These are phyloP conservation scores for Sternotherus odoratus DNA, from an alignment of 2,797 vertebrate genomes.

Conservation along the genomic window DNA sequence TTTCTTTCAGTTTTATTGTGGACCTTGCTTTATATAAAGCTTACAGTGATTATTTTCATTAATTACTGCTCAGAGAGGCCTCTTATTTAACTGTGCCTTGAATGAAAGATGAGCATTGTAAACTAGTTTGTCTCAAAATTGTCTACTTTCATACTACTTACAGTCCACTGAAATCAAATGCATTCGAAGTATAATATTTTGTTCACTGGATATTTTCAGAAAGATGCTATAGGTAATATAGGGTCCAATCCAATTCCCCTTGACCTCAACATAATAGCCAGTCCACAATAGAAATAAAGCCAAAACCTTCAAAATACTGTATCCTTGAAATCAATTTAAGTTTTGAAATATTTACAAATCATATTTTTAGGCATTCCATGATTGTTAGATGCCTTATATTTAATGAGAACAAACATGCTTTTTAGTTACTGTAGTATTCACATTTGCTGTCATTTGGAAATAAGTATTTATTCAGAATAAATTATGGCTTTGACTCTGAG, in stretches of 20 bases:
- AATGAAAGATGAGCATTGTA: conserved; percentile 25
- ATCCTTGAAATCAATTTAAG: fast-evolving
- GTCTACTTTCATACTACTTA: conserved; percentile 33
- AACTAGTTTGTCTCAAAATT: conserved; percentile 16
- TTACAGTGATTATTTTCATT: conserved; percentile 35
- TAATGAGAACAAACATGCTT: fast-evolving
- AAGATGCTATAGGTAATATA: neutral
- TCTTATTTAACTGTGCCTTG: neutral
- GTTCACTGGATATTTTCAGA: fast-evolving
- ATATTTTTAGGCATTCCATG: fast-evolving
- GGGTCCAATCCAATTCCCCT: fast-evolving
- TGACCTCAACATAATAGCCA: neutral
- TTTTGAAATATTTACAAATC: neutral
- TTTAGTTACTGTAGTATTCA: neutral
- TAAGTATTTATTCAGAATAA: neutral
- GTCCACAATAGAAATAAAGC: fast-evolving
- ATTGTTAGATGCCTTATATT: neutral
- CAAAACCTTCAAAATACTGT: neutral
- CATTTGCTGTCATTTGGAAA: too few relatives aligned
- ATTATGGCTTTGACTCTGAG: neutral
- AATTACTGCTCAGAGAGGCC: conserved; percentile 59
- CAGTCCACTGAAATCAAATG: neutral
- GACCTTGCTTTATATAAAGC: conserved; percentile 45
- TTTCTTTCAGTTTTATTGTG: neutral
- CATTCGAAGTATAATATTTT: neutral